A percentile compares a stretch with the other conserved stretches of the same genome.
Evolutionary conservation across 1,140 invertebrate genomes (phyloP).

Genomic region (Leptonema lineaticorne): DNA sequence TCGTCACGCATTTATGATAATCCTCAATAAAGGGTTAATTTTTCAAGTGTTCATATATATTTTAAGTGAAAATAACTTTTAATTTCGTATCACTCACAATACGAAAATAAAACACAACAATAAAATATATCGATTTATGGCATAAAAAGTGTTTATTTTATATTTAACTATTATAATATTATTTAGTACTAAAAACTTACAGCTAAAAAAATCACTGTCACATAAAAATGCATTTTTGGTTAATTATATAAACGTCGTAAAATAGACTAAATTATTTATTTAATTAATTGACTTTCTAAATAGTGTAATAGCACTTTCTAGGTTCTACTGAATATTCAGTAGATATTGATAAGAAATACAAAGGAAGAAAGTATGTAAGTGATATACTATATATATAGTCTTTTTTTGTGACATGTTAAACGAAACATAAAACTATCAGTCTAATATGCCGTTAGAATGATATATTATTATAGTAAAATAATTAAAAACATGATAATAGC

Average conservation of each 20-base stretch:
- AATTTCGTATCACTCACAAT: background rate
- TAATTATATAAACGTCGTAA: slow-evolving; percentile 17
- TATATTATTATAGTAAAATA: no score
- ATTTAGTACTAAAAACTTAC: slow-evolving; percentile 1
- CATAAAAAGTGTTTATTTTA: slow-evolving; percentile 4
- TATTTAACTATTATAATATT: background rate
- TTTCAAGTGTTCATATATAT: no score
- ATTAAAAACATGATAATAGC: background rate
- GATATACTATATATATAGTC: background rate
- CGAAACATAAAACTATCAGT: slow-evolving; percentile 16
- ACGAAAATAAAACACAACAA: background rate
- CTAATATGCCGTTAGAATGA: slow-evolving; percentile 6
- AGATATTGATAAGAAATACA: background rate
- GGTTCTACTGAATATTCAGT: background rate
- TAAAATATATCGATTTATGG: slow-evolving; percentile 9
- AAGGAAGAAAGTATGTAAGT: no score
- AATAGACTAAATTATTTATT: slow-evolving; percentile 10
- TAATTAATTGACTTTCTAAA: slow-evolving; percentile 3
- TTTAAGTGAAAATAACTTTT: no score
- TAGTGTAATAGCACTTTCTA: slow-evolving; percentile 2
- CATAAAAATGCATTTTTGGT: slow-evolving; percentile 20
- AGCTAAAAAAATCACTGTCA: slow-evolving; percentile 28
- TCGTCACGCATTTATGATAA: no score
- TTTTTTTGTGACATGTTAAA: background rate
- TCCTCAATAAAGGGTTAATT: no score